A percentile compares a stretch with the other conserved stretches of the same genome.
Evolutionary conservation across 1,140 invertebrate species (phyloP).

Genomic region (Homalodisca vitripennis): DNA sequence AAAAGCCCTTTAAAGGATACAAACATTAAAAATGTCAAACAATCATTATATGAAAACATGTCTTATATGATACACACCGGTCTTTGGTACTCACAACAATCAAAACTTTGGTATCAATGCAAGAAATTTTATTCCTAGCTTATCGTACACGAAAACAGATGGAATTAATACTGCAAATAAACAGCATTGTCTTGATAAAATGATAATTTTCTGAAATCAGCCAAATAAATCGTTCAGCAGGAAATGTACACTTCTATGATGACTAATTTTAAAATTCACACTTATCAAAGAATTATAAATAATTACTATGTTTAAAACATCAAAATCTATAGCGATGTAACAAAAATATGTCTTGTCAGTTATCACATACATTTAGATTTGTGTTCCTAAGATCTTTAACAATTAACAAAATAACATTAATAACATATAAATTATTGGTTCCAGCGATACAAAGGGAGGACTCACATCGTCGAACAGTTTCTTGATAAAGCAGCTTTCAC

Average conservation of each 20-base stretch:
- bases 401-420: conserved; percentile 10
- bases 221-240: background rate
- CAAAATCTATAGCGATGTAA: conserved; percentile 23
- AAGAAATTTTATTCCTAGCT: conserved; percentile 14
- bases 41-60: background rate
- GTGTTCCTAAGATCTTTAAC: conserved; percentile 26
- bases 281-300: conserved; percentile 16
- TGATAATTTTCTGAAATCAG: no score
- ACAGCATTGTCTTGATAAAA: background rate
- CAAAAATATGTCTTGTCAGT: conserved; percentile 17
- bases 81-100: conserved; percentile 21
- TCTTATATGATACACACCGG: conserved; percentile 7
- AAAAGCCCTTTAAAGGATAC: conserved; percentile 12
- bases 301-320: conserved; percentile 14
- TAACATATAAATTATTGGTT: conserved; percentile 12
- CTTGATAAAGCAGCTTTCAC: no score
- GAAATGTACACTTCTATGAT: background rate
- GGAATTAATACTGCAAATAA: conserved; percentile 28
- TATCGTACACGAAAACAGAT: conserved; percentile 12
- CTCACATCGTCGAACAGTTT: no score
- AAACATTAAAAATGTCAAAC: conserved; percentile 2
- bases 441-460: no score
- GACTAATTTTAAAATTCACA: conserved; percentile 19
- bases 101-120: conserved; percentile 24
- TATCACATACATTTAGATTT: conserved; percentile 31